Percentiles rank a stretch among this genome's conserved stretches.
phyloP scores from a whole-genome alignment of 2,888 invertebrate genomes.

The Chironomus riparius region DNA sequence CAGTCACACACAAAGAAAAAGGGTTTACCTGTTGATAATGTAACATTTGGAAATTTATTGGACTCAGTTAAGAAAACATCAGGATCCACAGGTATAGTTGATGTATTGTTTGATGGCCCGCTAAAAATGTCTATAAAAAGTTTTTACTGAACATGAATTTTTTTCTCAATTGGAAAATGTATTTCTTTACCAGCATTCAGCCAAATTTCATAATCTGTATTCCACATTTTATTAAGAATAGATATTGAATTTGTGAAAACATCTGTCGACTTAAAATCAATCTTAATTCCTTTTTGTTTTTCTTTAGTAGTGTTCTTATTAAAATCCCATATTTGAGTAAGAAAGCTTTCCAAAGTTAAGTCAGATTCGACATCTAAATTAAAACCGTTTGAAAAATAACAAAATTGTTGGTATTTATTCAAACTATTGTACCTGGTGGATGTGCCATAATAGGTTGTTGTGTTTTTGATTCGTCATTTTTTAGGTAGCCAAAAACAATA shows the following conservation, averaged over 20 bases:
- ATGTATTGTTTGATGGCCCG: slow-evolving; percentile 56
- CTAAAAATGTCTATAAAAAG: background rate
- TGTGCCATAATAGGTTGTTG: slow-evolving; percentile 77
- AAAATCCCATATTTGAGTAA: slow-evolving; percentile 49
- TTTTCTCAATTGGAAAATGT: too few relatives aligned
- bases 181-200: slow-evolving; percentile 88
- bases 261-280: slow-evolving; percentile 77
- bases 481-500: slow-evolving; percentile 57
- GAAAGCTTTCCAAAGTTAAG: slow-evolving; percentile 63
- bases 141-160: too few relatives aligned
- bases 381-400: background rate
- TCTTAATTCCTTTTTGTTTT: slow-evolving; percentile 66
- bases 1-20: too few relatives aligned
- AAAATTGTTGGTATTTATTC: background rate
- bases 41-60: slow-evolving; percentile 51
- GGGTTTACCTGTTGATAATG: slow-evolving; percentile 57
- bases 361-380: slow-evolving; percentile 48
- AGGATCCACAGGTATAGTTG: slow-evolving; percentile 53
- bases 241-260: slow-evolving; percentile 54
- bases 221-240: slow-evolving; percentile 40
- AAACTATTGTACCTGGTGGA: slow-evolving; percentile 50
- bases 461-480: slow-evolving; percentile 44
- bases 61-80: slow-evolving; percentile 53
- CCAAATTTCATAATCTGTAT: slow-evolving; percentile 64
- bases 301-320: slow-evolving; percentile 41